Evolutionary conservation across 2,113 vertebrate genomes (phyloP), one percentile per base, ranked within the genome.

Genomic region (Anarrhichthys ocellatus): DNA sequence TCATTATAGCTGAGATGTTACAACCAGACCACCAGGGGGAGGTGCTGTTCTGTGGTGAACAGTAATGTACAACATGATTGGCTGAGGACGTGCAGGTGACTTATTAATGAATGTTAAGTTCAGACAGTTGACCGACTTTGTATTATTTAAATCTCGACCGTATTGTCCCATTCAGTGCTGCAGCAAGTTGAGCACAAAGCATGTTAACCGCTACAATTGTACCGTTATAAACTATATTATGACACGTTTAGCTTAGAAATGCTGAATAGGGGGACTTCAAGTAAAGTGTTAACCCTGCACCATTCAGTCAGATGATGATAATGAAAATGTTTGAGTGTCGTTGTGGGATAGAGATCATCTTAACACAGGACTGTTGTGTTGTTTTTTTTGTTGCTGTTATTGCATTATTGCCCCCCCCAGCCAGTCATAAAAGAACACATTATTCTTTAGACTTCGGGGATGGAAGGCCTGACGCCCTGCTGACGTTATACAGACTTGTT

Each of bases 11-110:
- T 0, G 9, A 29, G 27, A 10, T 50, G 73, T 58, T 22, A n/a
- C 44, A 9, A 0, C 11, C 13, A 2, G 50, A 29, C 86, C 82
- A 85, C 67, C 78, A 90, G 88, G 44, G 82, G 90, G 80, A 32
- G 50, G 56, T 2, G 22, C 69, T 61, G 34, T 14, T 15, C 9
- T 56, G 32, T 11, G 42, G 34, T 4, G 36, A 72, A 14, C 2
- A 24, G 54, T 15, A 34, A 38, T 13, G 24, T 14, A 2, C 24
- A 29, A 2, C 64, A 46, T 9, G 7, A 44, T 44, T 8, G 29
- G 7, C 18, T 18, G 9, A 18, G 10, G 58, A 29, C 17, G 13
- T 32, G 58, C 27, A 29, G 15, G 14, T 20, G 5, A 14, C 14
- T 15, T 3, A 29, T 15, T 3, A 29, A 14, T 22, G 9, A 22